Conservation (phyloP, 1,140 invertebrate species). For the Aphidius gifuensis region DNA sequence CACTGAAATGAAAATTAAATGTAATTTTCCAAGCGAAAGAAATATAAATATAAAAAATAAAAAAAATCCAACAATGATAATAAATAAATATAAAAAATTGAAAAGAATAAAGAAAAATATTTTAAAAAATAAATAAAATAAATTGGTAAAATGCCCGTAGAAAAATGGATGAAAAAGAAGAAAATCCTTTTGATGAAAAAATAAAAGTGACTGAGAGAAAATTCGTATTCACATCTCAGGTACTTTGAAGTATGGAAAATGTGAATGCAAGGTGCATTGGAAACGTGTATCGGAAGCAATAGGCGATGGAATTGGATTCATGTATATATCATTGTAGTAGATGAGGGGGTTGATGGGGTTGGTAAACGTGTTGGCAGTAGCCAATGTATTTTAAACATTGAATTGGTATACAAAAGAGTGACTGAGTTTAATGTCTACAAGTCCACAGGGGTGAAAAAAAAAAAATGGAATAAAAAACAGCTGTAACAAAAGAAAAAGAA, state of each 20-base stretch:
- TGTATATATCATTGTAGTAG: neutral
- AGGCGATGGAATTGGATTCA: neutral
- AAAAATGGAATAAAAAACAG: slow-evolving; percentile 3
- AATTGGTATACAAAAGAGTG: too few species aligned
- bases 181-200: neutral
- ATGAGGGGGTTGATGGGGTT: neutral
- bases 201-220: neutral
- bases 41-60: neutral
- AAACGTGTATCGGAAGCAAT: neutral
- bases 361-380: slow-evolving; percentile 14
- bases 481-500: neutral
- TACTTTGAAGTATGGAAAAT: slow-evolving; percentile 10
- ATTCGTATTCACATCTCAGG: slow-evolving; percentile 9
- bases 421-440: too few species aligned
- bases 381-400: slow-evolving; percentile 3
- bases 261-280: neutral
- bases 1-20: too few species aligned
- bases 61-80: neutral
- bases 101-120: slow-evolving; percentile 6
- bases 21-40: slow-evolving; percentile 5
- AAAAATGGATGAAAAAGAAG: neutral
- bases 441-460: neutral
- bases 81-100: neutral
- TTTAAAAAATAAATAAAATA: slow-evolving; percentile 4
- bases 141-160: neutral